Base-by-base conservation (phyloP, 2,888 invertebrate genomes). In the Hermaeophaga mercurialis region DNA sequence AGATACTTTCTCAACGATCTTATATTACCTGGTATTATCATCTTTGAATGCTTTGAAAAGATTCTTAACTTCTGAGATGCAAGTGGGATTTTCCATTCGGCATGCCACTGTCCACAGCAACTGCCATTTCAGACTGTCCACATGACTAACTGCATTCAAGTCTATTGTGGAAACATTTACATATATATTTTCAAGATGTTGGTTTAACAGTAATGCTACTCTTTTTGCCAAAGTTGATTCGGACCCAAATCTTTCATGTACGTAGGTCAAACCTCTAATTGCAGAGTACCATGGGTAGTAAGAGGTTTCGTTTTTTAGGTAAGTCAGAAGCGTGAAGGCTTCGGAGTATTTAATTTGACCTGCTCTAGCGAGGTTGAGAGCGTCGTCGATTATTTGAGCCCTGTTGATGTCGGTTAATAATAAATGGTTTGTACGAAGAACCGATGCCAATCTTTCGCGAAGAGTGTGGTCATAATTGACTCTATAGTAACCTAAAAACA, bases 221-320 rank as follows among this genome's bases (percentile, higher is more conserved):
- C 11, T 31, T 22, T 31, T 5, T 24, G 43, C 52, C 22, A 52
- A 9, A 14, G 17, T 44, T 2, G 64, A 61, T 9, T 46, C 34
- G 12, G 50, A 45, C 38, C 56, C 55, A 17, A 62, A 56, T 43
- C 54, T 59, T 12, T 6, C 7, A 9, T 58, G 14, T 33, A 69
- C 45, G 26, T 70, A 81, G 8, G 67, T 68, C 26, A 80, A 75
- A 0, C 75, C 79, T 36, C 72, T 79, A 44, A 83, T 80, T 12
- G 88, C 88, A 0, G 89, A 80, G 8, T 81, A 80, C 94, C 93
- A 94, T 0, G 94, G 90, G 12, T 88, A 80, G 67, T 90, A 91
- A 7, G 86, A 82, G 0, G 75, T 80, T 73, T 91, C 90, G 8
- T 82, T 77, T 49, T 79, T 75, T 54, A 95, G 78, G 78, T 91